Evolutionary conservation across 2,888 invertebrate species (phyloP), one percentile per base, ranked within the genome.

Genomic region (Temnothorax rugatulus): DNA sequence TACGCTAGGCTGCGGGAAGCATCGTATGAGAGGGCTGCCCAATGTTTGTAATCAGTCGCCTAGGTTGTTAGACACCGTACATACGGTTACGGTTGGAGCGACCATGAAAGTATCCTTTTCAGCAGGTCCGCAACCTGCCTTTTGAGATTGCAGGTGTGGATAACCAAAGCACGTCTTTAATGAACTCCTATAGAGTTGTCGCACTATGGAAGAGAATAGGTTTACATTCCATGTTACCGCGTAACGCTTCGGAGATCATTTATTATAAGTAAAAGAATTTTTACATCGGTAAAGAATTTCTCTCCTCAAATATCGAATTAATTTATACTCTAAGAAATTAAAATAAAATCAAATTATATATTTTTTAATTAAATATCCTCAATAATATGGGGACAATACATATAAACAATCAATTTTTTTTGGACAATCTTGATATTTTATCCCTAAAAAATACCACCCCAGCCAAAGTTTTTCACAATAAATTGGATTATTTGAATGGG

Each of bases 11-110:
- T 71, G 71, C 54, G 77, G 59, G 21, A 73, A 82, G 83, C 64
- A 50, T 47, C 52, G 52, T 64, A 15, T 57, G 84, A 83, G 79
- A 82, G 74, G 75, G 85, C 57, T 76, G 57, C 85, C 84, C 87
- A 69, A 83, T 89, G 89, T 91, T 90, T 88, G 90, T 90, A 90
- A 92, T 92, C 91, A 92, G 91, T 90, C 91, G 86, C 76, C 77
- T 84, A 88, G 89, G 87, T 90, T 90, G 91, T 88, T 86, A 86
- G 84, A 44, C 50, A 88, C 82, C 83, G 86, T 90, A 90, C 85
- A 88, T 88, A 91, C 75, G 79, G 76, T 89, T 87, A 90, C 79
- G 82, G 74, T 59, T 69, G 47, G 47, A 47, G 82, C 34, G 54
- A 77, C 76, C 34, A 66, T 61, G 76, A 82, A 87, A 86, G 81